These are phyloP conservation scores for Lypha dubia DNA, from an alignment of 2,888 invertebrate genomes.

Conservation along the genomic window DNA sequence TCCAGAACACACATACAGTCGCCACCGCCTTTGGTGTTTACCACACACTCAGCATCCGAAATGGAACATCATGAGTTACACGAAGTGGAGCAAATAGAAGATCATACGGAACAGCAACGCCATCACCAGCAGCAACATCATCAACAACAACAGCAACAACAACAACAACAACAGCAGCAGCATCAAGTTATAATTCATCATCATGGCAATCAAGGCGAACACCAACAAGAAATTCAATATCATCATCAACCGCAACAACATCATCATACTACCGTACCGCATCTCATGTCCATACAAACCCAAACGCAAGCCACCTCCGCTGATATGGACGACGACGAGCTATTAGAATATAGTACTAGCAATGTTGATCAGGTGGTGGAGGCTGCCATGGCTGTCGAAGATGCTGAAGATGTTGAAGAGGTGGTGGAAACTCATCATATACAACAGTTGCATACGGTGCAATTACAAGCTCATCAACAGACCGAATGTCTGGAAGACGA, in stretches of 20 bases:
- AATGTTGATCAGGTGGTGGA: constrained; percentile 77
- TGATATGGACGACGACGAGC: constrained; percentile 76
- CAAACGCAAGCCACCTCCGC: constrained; percentile 67
- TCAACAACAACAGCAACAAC: constrained; percentile 74
- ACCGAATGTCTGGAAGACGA: constrained; percentile 76
- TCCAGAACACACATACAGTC: constrained; percentile 72
- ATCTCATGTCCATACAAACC: constrained; percentile 68
- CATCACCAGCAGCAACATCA: constrained; percentile 75
- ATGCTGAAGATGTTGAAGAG: constrained; percentile 72
- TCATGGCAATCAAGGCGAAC: constrained; percentile 65
- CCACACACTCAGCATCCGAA: constrained; percentile 66
- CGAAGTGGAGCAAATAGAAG: constrained; percentile 74
- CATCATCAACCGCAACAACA: constrained; percentile 63
- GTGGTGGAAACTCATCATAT: constrained; percentile 77
- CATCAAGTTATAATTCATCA: constrained; percentile 74
- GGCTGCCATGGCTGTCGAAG: constrained; percentile 65
- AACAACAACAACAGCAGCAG: constrained; percentile 71
- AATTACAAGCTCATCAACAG: constrained; percentile 77
- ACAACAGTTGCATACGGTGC: constrained; percentile 78
- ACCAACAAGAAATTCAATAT: constrained; percentile 67
- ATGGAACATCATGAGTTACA: constrained; percentile 73
- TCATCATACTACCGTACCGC: constrained; percentile 50
- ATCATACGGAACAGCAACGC: constrained; percentile 71
- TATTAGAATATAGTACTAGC: constrained; percentile 77
- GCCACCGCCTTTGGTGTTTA: constrained; percentile 80